A percentile compares a stretch with the other conserved stretches of the same genome.
These are phyloP conservation scores for Phrynosoma platyrhinos DNA, from an alignment of 2,113 vertebrate genomes.

Conservation along the genomic window DNA sequence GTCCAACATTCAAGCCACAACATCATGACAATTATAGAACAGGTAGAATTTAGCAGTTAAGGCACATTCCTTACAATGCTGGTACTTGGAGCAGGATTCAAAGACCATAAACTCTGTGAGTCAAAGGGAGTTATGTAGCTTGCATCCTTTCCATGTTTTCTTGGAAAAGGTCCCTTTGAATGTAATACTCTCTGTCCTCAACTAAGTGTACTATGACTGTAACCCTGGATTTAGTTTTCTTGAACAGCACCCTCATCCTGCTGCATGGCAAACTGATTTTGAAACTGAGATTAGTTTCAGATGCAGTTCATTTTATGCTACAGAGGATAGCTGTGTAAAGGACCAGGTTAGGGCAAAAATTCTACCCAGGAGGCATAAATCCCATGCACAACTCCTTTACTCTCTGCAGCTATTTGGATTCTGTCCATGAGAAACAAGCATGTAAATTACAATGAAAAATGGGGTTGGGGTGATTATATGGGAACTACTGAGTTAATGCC, in stretches of 20 bases:
- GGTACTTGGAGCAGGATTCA: background rate
- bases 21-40: background rate
- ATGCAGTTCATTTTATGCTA: background rate
- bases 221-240: background rate
- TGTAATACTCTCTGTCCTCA: background rate
- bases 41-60: background rate
- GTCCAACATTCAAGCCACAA: too few species aligned
- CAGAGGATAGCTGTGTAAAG: background rate
- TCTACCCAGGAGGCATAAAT: background rate
- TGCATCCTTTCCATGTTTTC: background rate
- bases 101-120: background rate
- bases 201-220: background rate
- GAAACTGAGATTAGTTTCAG: background rate
- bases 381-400: too few species aligned
- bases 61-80: background rate
- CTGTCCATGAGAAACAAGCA: background rate
- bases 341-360: background rate
- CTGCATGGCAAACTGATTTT: conserved; percentile 3
- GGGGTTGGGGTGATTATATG: background rate
- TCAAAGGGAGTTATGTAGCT: background rate
- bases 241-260: background rate
- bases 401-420: background rate
- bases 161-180: background rate
- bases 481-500: background rate
- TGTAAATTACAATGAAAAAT: background rate